These are phyloP conservation scores for Gisinianus flammeolus DNA, from an alignment of 2,888 invertebrate genomes.

Conservation along the genomic window DNA sequence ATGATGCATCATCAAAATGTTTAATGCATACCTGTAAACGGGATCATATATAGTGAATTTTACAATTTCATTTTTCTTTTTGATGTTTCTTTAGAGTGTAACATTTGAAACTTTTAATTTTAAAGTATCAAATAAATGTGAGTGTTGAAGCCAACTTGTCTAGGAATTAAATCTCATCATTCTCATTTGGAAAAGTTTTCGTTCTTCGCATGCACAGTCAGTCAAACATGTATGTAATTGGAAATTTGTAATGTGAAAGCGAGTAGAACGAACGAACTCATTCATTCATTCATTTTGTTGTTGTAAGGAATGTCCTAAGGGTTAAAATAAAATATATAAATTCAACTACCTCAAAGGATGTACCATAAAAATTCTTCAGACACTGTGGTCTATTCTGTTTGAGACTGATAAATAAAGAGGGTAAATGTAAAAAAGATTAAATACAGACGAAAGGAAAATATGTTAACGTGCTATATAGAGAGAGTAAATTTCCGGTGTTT, in stretches of 20 bases:
- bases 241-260: not conserved
- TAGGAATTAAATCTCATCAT: no score
- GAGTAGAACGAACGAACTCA: not conserved
- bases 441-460: not conserved
- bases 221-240: not conserved
- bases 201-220: no score
- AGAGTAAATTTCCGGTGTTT: not conserved
- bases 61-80: no score
- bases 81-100: no score
- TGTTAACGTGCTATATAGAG: not conserved
- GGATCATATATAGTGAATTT: no score
- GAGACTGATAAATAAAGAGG: not conserved
- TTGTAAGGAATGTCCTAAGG: not conserved
- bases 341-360: not conserved
- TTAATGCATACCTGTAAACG: no score
- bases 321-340: not conserved
- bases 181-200: no score
- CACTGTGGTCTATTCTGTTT: conserved; percentile 1
- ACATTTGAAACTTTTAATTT: no score
- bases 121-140: no score
- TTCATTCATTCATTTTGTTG: not conserved
- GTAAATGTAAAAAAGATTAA: no score
- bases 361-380: not conserved
- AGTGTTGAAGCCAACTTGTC: no score
- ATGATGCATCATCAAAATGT: no score